Percentiles rank a stretch among this genome's conserved stretches.
Conservation (phyloP, 2,888 invertebrate species). For the Diloba caeruleocephala region DNA sequence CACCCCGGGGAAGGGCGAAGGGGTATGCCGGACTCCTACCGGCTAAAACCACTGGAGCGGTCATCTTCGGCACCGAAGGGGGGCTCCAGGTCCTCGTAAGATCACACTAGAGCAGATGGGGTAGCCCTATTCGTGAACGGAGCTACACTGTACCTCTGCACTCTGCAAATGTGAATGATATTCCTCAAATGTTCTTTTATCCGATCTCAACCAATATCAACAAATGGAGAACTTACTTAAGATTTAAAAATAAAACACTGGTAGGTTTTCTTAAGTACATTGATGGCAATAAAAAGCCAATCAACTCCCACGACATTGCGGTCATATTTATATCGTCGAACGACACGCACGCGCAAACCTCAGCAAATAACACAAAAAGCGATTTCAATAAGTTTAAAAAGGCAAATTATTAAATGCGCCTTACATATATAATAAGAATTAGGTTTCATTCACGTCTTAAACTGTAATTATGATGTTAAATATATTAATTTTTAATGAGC, state of each 20-base stretch:
- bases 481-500: conserved; percentile 14
- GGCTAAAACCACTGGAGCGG: too few relatives aligned
- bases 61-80: too few relatives aligned
- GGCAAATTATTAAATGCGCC: conserved; percentile 10
- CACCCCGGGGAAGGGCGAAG: too few relatives aligned
- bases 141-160: too few relatives aligned
- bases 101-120: too few relatives aligned
- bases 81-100: too few relatives aligned
- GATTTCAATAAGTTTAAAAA: conserved; percentile 48
- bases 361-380: conserved; percentile 30
- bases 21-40: too few relatives aligned
- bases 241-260: conserved; percentile 38
- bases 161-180: conserved; percentile 12
- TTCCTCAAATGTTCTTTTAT: conserved; percentile 17
- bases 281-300: conserved; percentile 47
- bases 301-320: conserved; percentile 48
- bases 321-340: conserved; percentile 43
- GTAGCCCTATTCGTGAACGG: too few relatives aligned
- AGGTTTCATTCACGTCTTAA: conserved; percentile 11
- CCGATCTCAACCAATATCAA: conserved; percentile 13
- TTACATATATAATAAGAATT: conserved; percentile 36
- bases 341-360: conserved; percentile 21
- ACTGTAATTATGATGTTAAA: conserved; percentile 12
- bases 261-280: conserved; percentile 34
- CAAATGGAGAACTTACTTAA: conserved; percentile 27